Conservation (phyloP, 1,140 invertebrate genomes). For the Calycopis cecrops region DNA sequence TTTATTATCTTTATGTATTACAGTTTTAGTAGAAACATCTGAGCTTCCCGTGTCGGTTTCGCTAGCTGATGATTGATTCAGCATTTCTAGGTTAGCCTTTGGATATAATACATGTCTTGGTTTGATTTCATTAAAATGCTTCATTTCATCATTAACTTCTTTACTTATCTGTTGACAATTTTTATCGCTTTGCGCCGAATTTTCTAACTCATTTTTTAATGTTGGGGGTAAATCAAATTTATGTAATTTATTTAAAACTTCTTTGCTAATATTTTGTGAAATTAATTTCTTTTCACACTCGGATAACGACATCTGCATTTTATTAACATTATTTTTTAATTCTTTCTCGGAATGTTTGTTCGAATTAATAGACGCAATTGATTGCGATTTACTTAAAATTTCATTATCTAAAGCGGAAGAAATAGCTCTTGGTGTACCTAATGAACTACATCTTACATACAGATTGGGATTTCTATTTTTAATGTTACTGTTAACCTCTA, state of each 20-base stretch:
- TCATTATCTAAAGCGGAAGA: conserved; percentile 34
- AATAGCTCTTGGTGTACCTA: conserved; percentile 43
- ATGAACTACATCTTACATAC: conserved; percentile 83
- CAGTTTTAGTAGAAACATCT: conserved; percentile 80
- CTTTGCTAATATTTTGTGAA: conserved; percentile 82
- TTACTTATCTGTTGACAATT: conserved; percentile 36
- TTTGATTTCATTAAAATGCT: conserved; percentile 17
- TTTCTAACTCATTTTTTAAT: neutral
- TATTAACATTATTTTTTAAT: conserved; percentile 68
- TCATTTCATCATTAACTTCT: conserved; percentile 28
- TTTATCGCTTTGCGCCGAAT: neutral
- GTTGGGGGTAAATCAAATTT: conserved; percentile 64
- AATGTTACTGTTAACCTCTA: conserved; percentile 75
- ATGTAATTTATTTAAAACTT: conserved; percentile 80
- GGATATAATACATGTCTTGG: conserved; percentile 40
- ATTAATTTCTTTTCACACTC: conserved; percentile 84
- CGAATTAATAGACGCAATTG: conserved; percentile 73
- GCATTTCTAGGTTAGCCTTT: conserved; percentile 41
- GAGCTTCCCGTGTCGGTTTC: conserved; percentile 83
- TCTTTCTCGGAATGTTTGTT: conserved; percentile 62
- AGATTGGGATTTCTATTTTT: conserved; percentile 65
- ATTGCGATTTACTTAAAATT: conserved; percentile 70
- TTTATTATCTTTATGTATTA: conserved; percentile 73
- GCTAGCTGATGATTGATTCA: conserved; percentile 67
- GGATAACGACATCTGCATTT: conserved; percentile 71